Base-by-base conservation (phyloP, 2,797 vertebrate species). In the Gallinago solitaria region DNA sequence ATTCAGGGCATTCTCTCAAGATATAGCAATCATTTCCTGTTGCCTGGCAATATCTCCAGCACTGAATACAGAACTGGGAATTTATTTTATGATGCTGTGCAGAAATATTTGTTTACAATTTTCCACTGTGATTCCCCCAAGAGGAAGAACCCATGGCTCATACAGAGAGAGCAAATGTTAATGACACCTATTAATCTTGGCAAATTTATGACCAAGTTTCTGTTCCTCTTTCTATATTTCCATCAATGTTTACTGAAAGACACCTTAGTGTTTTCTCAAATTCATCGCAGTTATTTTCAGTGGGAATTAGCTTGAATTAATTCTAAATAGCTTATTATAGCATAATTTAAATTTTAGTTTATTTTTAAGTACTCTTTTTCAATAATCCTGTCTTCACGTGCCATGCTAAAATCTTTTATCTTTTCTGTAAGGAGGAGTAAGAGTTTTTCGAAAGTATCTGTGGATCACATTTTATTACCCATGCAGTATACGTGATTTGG, bases 71-170 rank as follows among this genome's bases (percentile, higher is more conserved):
- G 91, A 95, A 61, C 74, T 87, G 70, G 74, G 77, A 93, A 82
- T 95, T 96, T 93, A 60, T 96, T 95, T 93, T 86, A 90, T 95
- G 89, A 94, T 91, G 63, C 92, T 75, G 67, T 84, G 63, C 77
- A 94, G 86, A 97, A 95, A 95, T 87, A 96, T 37, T 83, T 94
- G 67, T 91, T 95, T 96, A 93, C 88, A 68, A 8, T 95, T 95
- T 95, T 96, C 90, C 83, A 84, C 77, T 88, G 91, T 93, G 80
- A 90, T 96, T 97, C 71, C 86, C 94, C 88, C 77, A 77, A 76
- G 96, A 96, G 87, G 76, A 95, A 92, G 80, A 87, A 70, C 63
- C 80, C 74, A 39, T 91, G 90, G 80, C 78, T 96, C 64, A 84
- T 82, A 56, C 32, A 77, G 86, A 77, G 54, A 88, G 43, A 79